phyloP scores from a whole-genome alignment of 2,888 invertebrate species.

The Idaea dimidiata region DNA sequence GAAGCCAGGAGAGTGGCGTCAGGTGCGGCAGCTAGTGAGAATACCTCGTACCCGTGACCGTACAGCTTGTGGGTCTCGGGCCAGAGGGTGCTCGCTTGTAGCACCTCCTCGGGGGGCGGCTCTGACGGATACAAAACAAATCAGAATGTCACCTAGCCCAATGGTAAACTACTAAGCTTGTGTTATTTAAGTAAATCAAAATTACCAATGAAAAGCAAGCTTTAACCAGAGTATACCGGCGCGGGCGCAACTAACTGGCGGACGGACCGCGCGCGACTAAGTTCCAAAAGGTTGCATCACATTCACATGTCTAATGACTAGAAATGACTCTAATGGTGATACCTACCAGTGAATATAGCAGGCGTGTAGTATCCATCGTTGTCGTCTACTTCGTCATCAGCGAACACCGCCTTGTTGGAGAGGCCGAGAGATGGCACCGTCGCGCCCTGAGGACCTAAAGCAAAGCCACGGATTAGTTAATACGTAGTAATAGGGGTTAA shows the following conservation, averaged over 20 bases:
- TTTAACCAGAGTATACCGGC: no score
- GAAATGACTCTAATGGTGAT: not conserved
- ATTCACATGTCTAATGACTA: no score
- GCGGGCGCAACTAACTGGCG: no score
- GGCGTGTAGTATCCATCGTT: constrained; percentile 63
- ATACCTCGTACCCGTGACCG: constrained; percentile 98
- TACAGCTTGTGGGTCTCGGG: constrained; percentile 97
- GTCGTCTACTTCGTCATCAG: constrained; percentile 58
- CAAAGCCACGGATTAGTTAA: no score
- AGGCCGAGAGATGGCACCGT: constrained; percentile 96
- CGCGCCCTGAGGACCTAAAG: constrained; percentile 87
- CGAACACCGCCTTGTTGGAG: constrained; percentile 95
- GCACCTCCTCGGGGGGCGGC: constrained; percentile 95
- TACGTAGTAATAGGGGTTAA: no score
- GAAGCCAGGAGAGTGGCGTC: constrained; percentile 91
- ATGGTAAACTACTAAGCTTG: no score
- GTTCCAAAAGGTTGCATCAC: no score
- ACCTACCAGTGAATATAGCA: constrained; percentile 52
- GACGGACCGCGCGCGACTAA: no score
- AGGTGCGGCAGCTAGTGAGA: constrained; percentile 86
- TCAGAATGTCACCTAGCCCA: no score
- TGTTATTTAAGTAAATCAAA: no score
- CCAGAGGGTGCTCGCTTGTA: constrained; percentile 97
- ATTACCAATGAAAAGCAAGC: no score
- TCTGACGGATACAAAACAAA: constrained; percentile 59